Conservation (phyloP, 2,888 invertebrate genomes). For the Tromatobia lineatoria region DNA sequence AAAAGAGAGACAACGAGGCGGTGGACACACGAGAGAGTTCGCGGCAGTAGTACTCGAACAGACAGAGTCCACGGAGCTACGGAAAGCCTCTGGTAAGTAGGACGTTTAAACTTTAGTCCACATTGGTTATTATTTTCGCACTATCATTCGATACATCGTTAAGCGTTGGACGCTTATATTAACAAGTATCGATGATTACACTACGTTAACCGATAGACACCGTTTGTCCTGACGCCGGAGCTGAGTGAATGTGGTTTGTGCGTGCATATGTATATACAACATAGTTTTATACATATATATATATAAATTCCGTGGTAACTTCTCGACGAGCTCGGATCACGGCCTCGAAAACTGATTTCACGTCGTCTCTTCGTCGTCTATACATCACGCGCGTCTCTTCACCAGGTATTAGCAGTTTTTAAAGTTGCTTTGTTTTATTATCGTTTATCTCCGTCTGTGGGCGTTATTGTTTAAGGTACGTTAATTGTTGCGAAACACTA, state of each 20-base stretch:
- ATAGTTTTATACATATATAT: background rate
- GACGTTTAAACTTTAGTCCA: conserved; percentile 66
- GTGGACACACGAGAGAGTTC: conserved; percentile 69
- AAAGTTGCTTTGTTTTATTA: conserved; percentile 86
- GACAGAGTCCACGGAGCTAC: conserved; percentile 69
- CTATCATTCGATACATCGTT: background rate
- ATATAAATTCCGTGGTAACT: conserved; percentile 55
- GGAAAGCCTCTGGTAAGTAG: conserved; percentile 71
- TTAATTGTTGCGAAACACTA: background rate
- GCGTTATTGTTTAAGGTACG: background rate
- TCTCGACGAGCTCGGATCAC: conserved; percentile 63
- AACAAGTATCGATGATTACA: background rate
- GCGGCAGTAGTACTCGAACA: conserved; percentile 70
- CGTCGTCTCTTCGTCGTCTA: conserved; percentile 85
- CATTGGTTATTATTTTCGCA: conserved; percentile 32
- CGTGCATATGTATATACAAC: background rate
- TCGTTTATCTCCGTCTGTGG: conserved; percentile 74
- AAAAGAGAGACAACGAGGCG: conserved; percentile 64
- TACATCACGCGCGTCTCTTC: conserved; percentile 84
- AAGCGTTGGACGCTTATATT: conserved; percentile 1
- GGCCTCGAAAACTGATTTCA: conserved; percentile 81
- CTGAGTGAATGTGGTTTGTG: background rate
- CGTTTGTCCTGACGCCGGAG: conserved; percentile 44
- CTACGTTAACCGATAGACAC: conserved; percentile 21
- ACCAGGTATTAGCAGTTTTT: conserved; percentile 84